Base-by-base conservation (phyloP, 2,888 invertebrate genomes). In the Teleiodes luculella region DNA sequence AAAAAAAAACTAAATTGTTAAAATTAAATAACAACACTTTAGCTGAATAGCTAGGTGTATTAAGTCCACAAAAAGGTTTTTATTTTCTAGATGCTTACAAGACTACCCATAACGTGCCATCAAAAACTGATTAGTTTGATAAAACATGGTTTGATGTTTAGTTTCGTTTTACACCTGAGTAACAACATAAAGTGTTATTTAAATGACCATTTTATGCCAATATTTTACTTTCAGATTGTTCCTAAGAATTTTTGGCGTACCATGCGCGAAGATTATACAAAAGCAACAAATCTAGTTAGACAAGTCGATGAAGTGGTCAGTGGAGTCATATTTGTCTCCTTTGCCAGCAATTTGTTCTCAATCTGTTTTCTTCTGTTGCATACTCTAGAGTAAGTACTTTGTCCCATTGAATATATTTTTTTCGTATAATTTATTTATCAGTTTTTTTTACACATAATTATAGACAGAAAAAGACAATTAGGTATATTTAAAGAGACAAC, bases 311-410 rank as follows among this genome's bases (percentile, higher is more conserved):
- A 86, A 14, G 84, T 91, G 52, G 80, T 94, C 50, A 90, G 92
- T 6, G 82, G 84, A 31, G 75, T 93, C 54, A 87, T 93, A 5
- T 76, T 93, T 2, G 75, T 93, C 1, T 92, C 93, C 0, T 93
- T 92, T 61, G 84, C 91, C 1, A 92, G 91, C 59, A 92, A 93
- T 67, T 83, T 93, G 52, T 93, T 92, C 71, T 93, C 92, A 70
- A 91, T 93, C 60, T 93, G 93, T 57, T 86, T 93, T 45, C 92
- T 93, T 62, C 80, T 93, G 8, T 91, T 92, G 64, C 90, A 92
- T 66, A 91, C 91, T 50, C 84, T 93, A 59, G 89, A 91, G 92
- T 92, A 78, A 85, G 89, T 62, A 37, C n/a, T n/a, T n/a, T 2
- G 5, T 36, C 13, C 10, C 8, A 11, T 7, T 7, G 33, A 7